Percentiles rank a stretch among this genome's conserved stretches.
Evolutionary conservation across 2,888 invertebrate species (phyloP).

Genomic region (Thereva nobilitata): DNA sequence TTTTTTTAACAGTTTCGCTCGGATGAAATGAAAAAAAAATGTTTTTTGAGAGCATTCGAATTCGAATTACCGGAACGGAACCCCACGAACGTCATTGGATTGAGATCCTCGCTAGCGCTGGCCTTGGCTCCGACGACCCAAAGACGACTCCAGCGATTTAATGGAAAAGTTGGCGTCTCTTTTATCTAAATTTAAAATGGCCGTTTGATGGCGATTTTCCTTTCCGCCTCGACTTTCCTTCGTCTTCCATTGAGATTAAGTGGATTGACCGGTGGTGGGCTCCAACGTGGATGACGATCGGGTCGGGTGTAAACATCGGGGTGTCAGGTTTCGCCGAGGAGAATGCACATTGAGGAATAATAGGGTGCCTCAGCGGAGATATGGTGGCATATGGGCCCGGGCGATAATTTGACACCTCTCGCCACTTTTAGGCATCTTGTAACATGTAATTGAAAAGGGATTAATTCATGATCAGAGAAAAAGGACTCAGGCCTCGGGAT

Average conservation of each 20-base stretch:
- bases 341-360: neutral
- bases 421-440: neutral
- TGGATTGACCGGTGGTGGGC: neutral
- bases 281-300: neutral
- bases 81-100: no score
- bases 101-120: no score
- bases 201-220: no score
- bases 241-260: neutral
- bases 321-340: neutral
- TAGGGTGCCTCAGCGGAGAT: neutral
- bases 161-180: no score
- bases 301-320: neutral
- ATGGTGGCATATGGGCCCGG: slow-evolving; percentile 3
- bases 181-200: no score
- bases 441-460: slow-evolving; percentile 2
- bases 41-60: no score
- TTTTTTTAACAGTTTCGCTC: no score
- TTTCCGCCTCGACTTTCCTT: no score
- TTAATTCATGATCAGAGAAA: neutral
- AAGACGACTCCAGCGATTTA: no score
- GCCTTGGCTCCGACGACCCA: no score
- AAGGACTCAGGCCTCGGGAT: neutral
- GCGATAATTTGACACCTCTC: slow-evolving; percentile 8
- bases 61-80: no score
- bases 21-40: no score